phyloP scores from a whole-genome alignment of 2,113 vertebrate species.

The Aegotheles bennettii region DNA sequence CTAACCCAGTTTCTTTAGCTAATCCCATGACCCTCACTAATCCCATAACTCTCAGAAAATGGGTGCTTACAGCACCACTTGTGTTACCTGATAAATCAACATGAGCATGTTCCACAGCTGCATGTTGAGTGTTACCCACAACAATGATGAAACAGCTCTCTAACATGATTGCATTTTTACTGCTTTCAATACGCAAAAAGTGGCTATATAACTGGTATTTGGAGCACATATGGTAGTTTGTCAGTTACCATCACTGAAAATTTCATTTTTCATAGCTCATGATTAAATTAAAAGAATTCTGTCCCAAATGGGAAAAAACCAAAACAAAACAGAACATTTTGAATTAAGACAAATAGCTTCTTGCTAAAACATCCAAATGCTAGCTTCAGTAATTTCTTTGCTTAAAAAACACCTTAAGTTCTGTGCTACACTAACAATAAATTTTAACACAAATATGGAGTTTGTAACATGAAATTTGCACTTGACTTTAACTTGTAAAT shows the following conservation, averaged over 20 bases:
- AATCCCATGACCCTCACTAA: not conserved
- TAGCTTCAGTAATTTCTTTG: not conserved
- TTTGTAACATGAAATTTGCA: not conserved
- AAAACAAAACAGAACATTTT: not conserved
- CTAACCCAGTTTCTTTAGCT: not conserved
- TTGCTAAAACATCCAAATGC: not conserved
- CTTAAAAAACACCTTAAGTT: not conserved
- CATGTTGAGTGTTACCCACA: not conserved
- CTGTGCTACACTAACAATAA: not conserved
- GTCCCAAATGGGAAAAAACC: not conserved
- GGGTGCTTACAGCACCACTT: not conserved
- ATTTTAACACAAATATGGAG: not conserved
- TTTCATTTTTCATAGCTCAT: not conserved
- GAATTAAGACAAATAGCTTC: not conserved
- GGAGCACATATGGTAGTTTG: not conserved
- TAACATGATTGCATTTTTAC: not conserved
- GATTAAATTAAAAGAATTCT: not conserved
- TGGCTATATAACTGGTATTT: not conserved
- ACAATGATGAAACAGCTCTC: not conserved
- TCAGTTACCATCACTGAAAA: not conserved
- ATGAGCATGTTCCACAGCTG: not conserved
- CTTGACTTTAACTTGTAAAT: conserved; percentile 28
- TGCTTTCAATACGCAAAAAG: not conserved
- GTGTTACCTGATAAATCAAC: not conserved
- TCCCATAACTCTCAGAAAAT: not conserved